Percentiles rank a stretch among this genome's conserved stretches.
These are phyloP conservation scores for Oikopleura dioica DNA, from an alignment of 23 tunicate genomes.

Conservation along the genomic window DNA sequence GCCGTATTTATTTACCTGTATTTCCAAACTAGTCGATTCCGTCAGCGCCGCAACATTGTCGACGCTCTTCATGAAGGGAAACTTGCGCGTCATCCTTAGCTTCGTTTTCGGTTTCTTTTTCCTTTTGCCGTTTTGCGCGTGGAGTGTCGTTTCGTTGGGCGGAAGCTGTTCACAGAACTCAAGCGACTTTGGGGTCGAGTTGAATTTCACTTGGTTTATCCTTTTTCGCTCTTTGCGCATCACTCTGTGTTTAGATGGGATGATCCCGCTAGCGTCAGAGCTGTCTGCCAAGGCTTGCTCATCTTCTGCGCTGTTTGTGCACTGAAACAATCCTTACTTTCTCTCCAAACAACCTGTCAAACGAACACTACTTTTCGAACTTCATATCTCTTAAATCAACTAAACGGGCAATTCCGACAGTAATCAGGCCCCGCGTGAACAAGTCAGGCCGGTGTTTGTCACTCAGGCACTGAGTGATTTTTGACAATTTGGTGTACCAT, in stretches of 20 bases:
- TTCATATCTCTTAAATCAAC: too few species aligned
- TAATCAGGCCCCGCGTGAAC: too few species aligned
- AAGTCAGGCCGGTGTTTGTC: too few species aligned
- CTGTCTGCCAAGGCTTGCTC: too few species aligned
- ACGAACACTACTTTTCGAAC: too few species aligned
- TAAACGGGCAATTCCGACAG: too few species aligned
- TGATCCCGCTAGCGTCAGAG: too few species aligned
- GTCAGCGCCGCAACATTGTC: slow-evolving; percentile 75
- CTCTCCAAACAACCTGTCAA: slow-evolving; percentile 43
- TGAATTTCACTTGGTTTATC: slow-evolving; percentile 67
- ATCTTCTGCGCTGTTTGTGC: too few species aligned
- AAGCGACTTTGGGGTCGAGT: not conserved
- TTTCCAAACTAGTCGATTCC: too few species aligned
- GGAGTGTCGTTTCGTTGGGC: not conserved
- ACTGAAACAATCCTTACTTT: slow-evolving; percentile 52
- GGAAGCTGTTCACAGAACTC: not conserved
- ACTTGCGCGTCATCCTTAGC: slow-evolving; percentile 46
- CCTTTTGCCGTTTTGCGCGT: slow-evolving; percentile 18
- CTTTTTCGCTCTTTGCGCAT: slow-evolving; percentile 54
- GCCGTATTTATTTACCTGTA: too few species aligned
- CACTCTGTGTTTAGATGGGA: slow-evolving; percentile 54
- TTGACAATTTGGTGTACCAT: too few species aligned
- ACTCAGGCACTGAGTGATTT: too few species aligned
- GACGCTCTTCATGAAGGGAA: slow-evolving; percentile 76
- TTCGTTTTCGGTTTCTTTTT: slow-evolving; percentile 54